Evolutionary conservation across 2,113 vertebrate species (phyloP), one percentile per base, ranked within the genome.

Genomic region (Cyanoderma ruficeps): DNA sequence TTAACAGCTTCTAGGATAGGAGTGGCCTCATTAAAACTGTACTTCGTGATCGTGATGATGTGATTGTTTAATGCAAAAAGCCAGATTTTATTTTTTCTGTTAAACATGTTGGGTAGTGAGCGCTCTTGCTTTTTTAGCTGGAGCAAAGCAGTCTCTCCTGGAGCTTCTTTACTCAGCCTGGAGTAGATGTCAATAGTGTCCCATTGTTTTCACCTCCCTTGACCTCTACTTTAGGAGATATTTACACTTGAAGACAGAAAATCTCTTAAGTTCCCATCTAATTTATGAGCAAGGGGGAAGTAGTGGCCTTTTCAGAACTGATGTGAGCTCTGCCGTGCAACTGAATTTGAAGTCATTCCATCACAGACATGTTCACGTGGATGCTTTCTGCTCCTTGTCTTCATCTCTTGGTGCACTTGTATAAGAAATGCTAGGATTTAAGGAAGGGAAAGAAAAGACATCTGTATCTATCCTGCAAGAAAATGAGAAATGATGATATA

Each of bases 301-400:
- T 27, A 50, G 13, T 71, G 47, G 10, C 27, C 39, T 37, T 71
- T 71, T 68, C 20, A 80, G 57, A 68, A 56, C 3, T 71, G 27
- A 2, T 75, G 14, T 20, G 16, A 87, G 15, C 47, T 87, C 31
- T 79, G 33, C 33, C 57, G 5, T 24, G 20, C 13, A 37, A 65
- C 18, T 55, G 47, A 71, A 70, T 82, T 77, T 46, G 31, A 74
- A 69, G 35, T 57, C 52, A 21, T 76, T 85, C 33, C 7, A 33
- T 33, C 24, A 50, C 8, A 75, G 24, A 33, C 6, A 33, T 0
- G 0, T 64, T 63, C 35, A 42, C 0, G 0, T 76, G 31, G 10
- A 35, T 86, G 27, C 46, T 60, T 79, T 47, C n/a, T 82, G 65
- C 15, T 91, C 22, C 60, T 57, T 52, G 22, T 72, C 31, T 61